Conservation (phyloP, 2,888 invertebrate species). For the Eumacrocentrus americanus region DNA sequence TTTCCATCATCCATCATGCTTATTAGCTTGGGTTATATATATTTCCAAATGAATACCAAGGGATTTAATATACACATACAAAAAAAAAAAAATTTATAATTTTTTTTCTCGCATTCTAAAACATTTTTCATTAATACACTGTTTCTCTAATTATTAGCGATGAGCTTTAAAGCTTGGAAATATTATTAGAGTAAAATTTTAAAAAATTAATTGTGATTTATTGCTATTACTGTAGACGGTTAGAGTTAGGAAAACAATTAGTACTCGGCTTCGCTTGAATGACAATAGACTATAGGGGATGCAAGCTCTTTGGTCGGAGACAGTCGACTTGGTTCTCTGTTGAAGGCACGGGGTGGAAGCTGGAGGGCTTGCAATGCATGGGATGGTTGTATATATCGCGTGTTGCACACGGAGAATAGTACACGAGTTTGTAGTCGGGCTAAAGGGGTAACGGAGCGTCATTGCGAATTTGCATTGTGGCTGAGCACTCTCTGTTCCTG, state of each 20-base stretch:
- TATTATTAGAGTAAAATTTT: not conserved
- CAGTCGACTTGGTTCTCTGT: not conserved
- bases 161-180: no score
- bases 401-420: not conserved
- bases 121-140: not conserved
- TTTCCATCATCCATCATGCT: slow-evolving; percentile 22
- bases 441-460: slow-evolving; percentile 29
- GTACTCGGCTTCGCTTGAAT: not conserved
- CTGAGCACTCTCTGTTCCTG: slow-evolving; percentile 42
- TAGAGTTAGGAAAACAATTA: not conserved
- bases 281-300: not conserved
- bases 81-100: not conserved
- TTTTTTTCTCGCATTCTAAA: not conserved
- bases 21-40: slow-evolving; percentile 16
- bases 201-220: not conserved
- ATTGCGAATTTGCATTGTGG: slow-evolving; percentile 49
- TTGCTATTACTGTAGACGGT: not conserved
- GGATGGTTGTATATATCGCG: not conserved
- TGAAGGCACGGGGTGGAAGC: not conserved
- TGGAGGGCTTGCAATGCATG: not conserved
- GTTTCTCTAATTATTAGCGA: no score
- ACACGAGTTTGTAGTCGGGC: slow-evolving; percentile 10
- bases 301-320: not conserved
- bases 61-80: not conserved
- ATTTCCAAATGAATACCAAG: slow-evolving; percentile 1